A percentile compares a stretch with the other conserved stretches of the same genome.
Conservation (phyloP, 2,113 vertebrate species). For the Dipodomys ordii region DNA sequence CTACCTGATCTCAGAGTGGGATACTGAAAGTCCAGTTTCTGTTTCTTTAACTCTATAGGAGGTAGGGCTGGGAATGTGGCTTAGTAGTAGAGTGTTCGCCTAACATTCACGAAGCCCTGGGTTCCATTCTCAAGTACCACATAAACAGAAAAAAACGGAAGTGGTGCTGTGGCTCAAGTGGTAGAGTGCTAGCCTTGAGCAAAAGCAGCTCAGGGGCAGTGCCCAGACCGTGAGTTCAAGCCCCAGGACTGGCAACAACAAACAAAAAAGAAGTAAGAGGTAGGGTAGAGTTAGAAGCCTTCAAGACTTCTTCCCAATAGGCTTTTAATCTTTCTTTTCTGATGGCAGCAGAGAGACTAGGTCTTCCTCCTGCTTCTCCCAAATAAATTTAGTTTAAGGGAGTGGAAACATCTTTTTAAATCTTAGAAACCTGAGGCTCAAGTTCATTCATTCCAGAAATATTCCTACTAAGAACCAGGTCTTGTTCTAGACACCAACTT, state of each 20-base stretch:
- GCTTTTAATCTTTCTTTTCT: neutral
- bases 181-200: too few species aligned
- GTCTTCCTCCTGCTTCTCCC: neutral
- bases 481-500: neutral
- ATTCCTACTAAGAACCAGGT: neutral
- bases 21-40: neutral
- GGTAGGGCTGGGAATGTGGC: too few species aligned
- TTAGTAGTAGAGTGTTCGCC: too few species aligned
- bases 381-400: neutral
- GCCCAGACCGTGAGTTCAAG: too few species aligned
- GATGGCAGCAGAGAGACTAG: neutral
- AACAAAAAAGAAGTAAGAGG: too few species aligned
- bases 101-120: too few species aligned
- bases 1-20: neutral
- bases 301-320: neutral
- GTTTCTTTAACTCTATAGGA: neutral
- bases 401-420: slow-evolving; percentile 9
- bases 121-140: too few species aligned
- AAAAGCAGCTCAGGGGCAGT: too few species aligned
- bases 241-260: too few species aligned
- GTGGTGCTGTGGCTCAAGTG: too few species aligned
- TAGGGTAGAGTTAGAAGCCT: neutral
- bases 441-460: neutral
- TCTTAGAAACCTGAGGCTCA: neutral
- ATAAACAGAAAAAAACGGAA: too few species aligned